Evolutionary conservation across 1,140 invertebrate species (phyloP), one percentile per base, ranked within the genome.

Genomic region (Grapholita molesta): DNA sequence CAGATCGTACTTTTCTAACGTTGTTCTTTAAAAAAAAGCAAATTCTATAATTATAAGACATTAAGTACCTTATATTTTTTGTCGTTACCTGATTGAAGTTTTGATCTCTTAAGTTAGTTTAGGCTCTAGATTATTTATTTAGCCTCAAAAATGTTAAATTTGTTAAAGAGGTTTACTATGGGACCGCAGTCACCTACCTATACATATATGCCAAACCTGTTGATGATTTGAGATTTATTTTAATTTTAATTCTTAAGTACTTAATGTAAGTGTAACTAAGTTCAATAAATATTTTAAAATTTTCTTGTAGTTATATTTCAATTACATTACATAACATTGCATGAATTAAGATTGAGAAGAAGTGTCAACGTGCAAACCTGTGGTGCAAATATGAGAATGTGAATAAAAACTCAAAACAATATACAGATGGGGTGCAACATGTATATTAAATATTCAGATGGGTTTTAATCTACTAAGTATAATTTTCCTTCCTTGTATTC

Each of bases 21-120:
- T n/a, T 28, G 25, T 61, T 61, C 24, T 61, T 61, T 57, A 28
- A 61, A 25, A 5, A 28, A 28, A 61, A 28, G 11, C 55, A 12
- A 61, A 61, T 61, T 61, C n/a, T 61, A 28, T 61, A 30, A 15
- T 61, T 61, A 57, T 57, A 61, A 61, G 55, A 61, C 55, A 61
- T 61, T 61, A 61, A 61, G 55, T 61, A 61, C 55, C 55, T 61
- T 61, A 76, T 82, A 70, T 82, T 76, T 65, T 79, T 72, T 65
- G 57, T 72, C 68, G 85, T 89, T 90, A 90, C 86, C 86, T 89
- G 86, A 90, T 83, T 80, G 80, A 88, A 85, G 80, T 76, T 84
- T 85, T 90, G 86, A 89, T 89, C 86, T 90, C 88, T 84, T 85
- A 86, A 84, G 76, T 83, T 87, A 88, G 84, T 86, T 84, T 79